These are phyloP conservation scores for Corythoichthys intestinalis DNA, from an alignment of 2,113 vertebrate genomes.

Conservation along the genomic window DNA sequence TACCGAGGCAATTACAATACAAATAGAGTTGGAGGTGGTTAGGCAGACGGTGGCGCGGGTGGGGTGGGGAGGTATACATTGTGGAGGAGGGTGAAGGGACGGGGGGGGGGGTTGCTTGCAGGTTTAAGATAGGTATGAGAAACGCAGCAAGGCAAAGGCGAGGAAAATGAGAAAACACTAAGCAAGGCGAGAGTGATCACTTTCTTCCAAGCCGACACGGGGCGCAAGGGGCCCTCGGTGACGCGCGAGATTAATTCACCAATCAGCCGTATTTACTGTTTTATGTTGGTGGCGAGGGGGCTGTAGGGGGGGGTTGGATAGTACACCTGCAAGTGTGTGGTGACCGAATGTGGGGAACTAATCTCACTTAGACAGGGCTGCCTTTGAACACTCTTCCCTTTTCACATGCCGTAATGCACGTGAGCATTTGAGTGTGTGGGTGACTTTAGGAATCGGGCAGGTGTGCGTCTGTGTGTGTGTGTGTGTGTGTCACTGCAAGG, in stretches of 20 bases:
- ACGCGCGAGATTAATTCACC: conserved; percentile 70
- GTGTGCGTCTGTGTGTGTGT: conserved; percentile 18
- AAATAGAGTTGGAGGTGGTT: conserved; percentile 71
- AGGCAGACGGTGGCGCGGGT: conserved; percentile 20
- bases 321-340: conserved; percentile 36
- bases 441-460: conserved; percentile 40
- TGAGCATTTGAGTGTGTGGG: conserved; percentile 12
- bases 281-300: conserved; percentile 49
- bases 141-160: conserved; percentile 45
- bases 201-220: conserved; percentile 53
- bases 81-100: neutral
- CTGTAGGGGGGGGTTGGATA: conserved; percentile 13
- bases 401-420: conserved; percentile 15
- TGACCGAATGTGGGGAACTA: conserved; percentile 52
- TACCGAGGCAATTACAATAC: conserved; percentile 73
- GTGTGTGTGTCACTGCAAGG: conserved; percentile 52
- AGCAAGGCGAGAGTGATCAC: conserved; percentile 62
- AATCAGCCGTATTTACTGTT: conserved; percentile 69
- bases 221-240: conserved; percentile 36
- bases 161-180: conserved; percentile 69
- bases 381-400: conserved; percentile 53
- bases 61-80: neutral
- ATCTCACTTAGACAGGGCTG: conserved; percentile 59
- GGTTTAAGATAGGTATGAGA: conserved; percentile 47
- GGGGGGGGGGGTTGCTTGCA: neutral